Conservation (phyloP, 2,888 invertebrate species). For the Euplagia quadripunctaria region DNA sequence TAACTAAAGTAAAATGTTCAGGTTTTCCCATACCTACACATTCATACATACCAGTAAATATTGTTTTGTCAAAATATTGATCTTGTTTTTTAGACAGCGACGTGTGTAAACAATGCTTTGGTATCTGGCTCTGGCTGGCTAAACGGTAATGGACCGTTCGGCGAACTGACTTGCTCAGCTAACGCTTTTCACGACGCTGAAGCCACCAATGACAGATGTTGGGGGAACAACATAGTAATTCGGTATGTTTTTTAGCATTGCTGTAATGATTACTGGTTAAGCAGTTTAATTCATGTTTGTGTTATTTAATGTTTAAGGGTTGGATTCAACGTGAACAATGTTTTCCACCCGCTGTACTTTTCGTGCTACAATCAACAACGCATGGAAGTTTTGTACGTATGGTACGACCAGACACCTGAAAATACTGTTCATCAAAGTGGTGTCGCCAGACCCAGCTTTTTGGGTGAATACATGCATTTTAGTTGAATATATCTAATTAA, state of each 20-base stretch:
- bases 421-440: constrained; percentile 81
- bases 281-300: not conserved
- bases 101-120: constrained; percentile 67
- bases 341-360: constrained; percentile 81
- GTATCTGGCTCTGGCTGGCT: constrained; percentile 76
- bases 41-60: too few relatives aligned
- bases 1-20: too few relatives aligned
- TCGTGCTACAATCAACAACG: constrained; percentile 82
- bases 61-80: not conserved
- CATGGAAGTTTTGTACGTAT: constrained; percentile 84
- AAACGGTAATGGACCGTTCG: constrained; percentile 71
- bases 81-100: constrained; percentile 63
- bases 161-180: constrained; percentile 73
- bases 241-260: constrained; percentile 59
- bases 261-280: not conserved
- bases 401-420: constrained; percentile 77
- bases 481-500: not conserved
- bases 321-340: constrained; percentile 81
- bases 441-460: constrained; percentile 81
- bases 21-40: too few relatives aligned
- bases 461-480: constrained; percentile 62
- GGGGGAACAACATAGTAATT: constrained; percentile 74
- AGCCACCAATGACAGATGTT: constrained; percentile 76
- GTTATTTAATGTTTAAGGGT: constrained; percentile 78
- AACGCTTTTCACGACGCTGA: constrained; percentile 75